These are phyloP conservation scores for Antigone vipio DNA, from an alignment of 2,113 vertebrate species.

Conservation along the genomic window DNA sequence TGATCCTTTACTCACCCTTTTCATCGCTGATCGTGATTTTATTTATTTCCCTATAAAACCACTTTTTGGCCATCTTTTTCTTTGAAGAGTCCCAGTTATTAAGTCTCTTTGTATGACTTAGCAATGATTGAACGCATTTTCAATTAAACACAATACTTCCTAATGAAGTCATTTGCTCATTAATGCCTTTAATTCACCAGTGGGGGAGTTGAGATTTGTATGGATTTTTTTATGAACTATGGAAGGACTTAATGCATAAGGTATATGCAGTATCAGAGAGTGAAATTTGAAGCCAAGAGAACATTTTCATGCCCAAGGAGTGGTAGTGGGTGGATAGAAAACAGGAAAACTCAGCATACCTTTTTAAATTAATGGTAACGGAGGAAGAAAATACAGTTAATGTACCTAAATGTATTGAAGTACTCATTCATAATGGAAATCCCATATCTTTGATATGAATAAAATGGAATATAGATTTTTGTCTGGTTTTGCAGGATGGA, in stretches of 20 bases:
- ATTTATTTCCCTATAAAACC: not conserved
- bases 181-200: not conserved
- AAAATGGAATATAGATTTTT: not conserved
- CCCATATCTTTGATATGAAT: not conserved
- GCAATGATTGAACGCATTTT: not conserved
- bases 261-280: not conserved
- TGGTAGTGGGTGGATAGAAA: not conserved
- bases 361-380: not conserved
- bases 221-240: not conserved
- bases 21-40: not conserved
- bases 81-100: not conserved
- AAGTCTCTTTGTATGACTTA: not conserved
- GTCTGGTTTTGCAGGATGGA: not conserved
- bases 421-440: not conserved
- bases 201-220: not conserved
- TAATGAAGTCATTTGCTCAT: constrained; percentile 18
- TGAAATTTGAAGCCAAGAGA: not conserved
- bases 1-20: not conserved
- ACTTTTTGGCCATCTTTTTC: not conserved
- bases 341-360: not conserved
- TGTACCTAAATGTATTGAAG: not conserved
- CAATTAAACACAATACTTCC: constrained; percentile 9
- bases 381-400: not conserved
- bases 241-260: not conserved
- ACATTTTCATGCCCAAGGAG: not conserved